These are phyloP conservation scores for Aplochiton taeniatus DNA, from an alignment of 2,797 vertebrate species.

Conservation along the genomic window DNA sequence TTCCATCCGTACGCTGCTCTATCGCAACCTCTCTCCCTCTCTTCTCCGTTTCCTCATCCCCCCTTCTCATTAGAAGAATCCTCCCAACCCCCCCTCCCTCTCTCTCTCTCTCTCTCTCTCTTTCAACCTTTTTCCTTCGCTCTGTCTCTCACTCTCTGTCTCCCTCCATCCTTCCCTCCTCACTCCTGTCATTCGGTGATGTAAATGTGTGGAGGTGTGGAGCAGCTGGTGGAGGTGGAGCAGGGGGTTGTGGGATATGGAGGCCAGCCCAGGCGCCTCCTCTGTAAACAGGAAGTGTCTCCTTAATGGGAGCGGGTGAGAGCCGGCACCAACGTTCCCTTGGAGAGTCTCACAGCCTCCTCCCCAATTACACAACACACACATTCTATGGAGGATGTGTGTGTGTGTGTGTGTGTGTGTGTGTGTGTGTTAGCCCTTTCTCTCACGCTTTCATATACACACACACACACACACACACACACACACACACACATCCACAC, in stretches of 20 bases:
- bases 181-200: conserved; percentile 37
- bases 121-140: conserved; percentile 40
- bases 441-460: conserved; percentile 11
- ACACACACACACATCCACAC: conserved; percentile 15
- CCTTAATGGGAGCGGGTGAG: conserved; percentile 43
- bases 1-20: background rate
- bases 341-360: conserved; percentile 36
- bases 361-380: conserved; percentile 1
- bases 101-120: conserved; percentile 20
- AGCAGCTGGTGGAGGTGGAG: conserved; percentile 22
- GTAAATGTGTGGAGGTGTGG: conserved; percentile 25
- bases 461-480: conserved; percentile 6
- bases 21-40: conserved; percentile 57
- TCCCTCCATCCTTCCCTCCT: conserved; percentile 27
- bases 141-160: conserved; percentile 52
- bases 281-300: conserved; percentile 59
- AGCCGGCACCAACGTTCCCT: conserved; percentile 32
- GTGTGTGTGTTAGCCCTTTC: too few relatives aligned
- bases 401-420: too few relatives aligned
- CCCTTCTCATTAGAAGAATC: conserved; percentile 27
- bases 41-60: conserved; percentile 62
- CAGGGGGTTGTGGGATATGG: conserved; percentile 13
- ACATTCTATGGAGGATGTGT: too few relatives aligned
- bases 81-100: conserved; percentile 37
- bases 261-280: background rate